Conservation (phyloP, 1,140 invertebrate genomes). For the Diorhabda sublineata region DNA sequence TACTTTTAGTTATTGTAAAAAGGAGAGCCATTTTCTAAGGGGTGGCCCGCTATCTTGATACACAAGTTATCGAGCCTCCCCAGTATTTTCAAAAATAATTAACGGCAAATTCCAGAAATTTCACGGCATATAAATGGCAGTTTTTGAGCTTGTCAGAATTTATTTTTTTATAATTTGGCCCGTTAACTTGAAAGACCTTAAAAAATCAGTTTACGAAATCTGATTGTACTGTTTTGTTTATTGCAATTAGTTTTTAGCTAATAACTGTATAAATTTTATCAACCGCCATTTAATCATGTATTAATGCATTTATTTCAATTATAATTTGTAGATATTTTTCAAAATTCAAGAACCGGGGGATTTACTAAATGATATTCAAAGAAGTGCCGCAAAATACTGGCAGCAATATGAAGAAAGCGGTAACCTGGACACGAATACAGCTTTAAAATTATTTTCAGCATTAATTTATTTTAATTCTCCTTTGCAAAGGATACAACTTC, state of each 20-base stretch:
- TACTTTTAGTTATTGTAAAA: too few species aligned
- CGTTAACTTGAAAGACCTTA: too few species aligned
- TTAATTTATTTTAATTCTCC: slow-evolving; percentile 40
- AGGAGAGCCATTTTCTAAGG: neutral
- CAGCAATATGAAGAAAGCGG: slow-evolving; percentile 30
- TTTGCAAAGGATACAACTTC: slow-evolving; percentile 40
- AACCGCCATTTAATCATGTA: too few species aligned
- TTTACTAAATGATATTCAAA: slow-evolving; percentile 37
- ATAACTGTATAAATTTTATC: too few species aligned
- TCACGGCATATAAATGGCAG: too few species aligned
- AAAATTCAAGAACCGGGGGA: slow-evolving; percentile 43
- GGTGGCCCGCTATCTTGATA: neutral
- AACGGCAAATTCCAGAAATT: too few species aligned
- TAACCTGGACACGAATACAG: slow-evolving; percentile 13
- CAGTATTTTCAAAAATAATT: neutral
- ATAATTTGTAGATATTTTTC: slow-evolving; percentile 34
- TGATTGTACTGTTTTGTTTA: too few species aligned
- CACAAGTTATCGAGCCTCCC: neutral
- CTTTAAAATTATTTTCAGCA: slow-evolving; percentile 34
- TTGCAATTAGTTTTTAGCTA: too few species aligned
- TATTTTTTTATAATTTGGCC: too few species aligned
- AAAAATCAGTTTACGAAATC: too few species aligned
- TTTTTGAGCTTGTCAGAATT: too few species aligned
- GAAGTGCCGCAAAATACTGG: slow-evolving; percentile 33
- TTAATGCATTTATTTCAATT: too few species aligned